These are phyloP conservation scores for Eupithecia pulchellata DNA, from an alignment of 2,888 invertebrate genomes.

Conservation along the genomic window DNA sequence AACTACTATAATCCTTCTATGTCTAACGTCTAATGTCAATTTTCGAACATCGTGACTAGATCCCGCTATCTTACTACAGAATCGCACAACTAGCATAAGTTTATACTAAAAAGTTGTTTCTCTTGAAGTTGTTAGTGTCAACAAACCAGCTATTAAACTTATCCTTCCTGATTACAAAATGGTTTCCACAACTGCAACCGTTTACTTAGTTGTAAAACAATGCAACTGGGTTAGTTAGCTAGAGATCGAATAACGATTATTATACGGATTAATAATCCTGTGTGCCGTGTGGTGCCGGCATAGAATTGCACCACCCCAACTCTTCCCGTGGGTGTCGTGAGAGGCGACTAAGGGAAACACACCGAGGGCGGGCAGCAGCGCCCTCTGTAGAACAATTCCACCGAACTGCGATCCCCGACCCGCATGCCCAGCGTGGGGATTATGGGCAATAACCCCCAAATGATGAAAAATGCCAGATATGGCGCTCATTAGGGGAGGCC, in stretches of 20 bases:
- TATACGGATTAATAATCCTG: neutral
- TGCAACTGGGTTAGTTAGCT: neutral
- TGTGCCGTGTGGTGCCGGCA: too few relatives aligned
- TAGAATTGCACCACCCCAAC: too few relatives aligned
- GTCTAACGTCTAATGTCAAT: neutral
- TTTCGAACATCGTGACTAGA: slow-evolving; percentile 20
- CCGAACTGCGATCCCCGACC: too few relatives aligned
- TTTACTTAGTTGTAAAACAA: slow-evolving; percentile 6
- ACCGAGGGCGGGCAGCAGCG: too few relatives aligned
- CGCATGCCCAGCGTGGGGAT: too few relatives aligned
- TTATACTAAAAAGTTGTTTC: slow-evolving; percentile 27
- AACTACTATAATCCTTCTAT: neutral
- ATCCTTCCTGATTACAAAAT: slow-evolving; percentile 36
- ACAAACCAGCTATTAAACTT: slow-evolving; percentile 22
- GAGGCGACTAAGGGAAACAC: too few relatives aligned
- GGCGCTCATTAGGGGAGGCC: too few relatives aligned
- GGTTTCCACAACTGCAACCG: slow-evolving; percentile 17
- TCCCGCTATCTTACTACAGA: slow-evolving; percentile 16
- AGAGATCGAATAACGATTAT: neutral
- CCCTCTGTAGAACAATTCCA: too few relatives aligned
- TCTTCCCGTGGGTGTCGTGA: too few relatives aligned
- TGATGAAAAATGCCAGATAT: too few relatives aligned
- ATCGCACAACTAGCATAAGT: slow-evolving; percentile 19
- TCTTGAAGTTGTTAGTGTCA: slow-evolving; percentile 25
- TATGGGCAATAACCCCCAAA: too few relatives aligned